Percentiles rank a stretch among this genome's conserved stretches.
Conservation (phyloP, 53 echinoderm and acorn worm genomes). For the Echinarachnius parma region DNA sequence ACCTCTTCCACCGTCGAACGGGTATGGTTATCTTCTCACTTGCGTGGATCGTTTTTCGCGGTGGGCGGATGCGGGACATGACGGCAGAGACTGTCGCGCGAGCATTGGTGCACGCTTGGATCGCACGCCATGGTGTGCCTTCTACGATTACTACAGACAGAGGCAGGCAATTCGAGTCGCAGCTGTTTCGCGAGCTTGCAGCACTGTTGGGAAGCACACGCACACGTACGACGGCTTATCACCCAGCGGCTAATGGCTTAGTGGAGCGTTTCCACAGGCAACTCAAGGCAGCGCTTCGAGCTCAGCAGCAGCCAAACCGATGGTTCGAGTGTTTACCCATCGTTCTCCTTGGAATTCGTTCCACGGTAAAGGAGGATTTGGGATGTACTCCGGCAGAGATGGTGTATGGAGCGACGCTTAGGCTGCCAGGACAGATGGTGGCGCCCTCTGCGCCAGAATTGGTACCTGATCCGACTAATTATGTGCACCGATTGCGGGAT, state of each 20-base stretch:
- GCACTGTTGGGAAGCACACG: conserved; percentile 41
- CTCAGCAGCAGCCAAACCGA: conserved; percentile 36
- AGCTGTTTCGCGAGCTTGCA: conserved; percentile 26
- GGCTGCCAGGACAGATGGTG: conserved; percentile 46
- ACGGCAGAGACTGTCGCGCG: conserved; percentile 60
- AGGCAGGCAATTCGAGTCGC: conserved; percentile 60
- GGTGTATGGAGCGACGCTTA: conserved; percentile 51
- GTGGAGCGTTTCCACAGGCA: conserved; percentile 57
- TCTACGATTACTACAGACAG: conserved; percentile 52
- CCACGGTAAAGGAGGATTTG: conserved; percentile 34
- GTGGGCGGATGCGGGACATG: conserved; percentile 54
- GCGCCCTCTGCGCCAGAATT: background rate
- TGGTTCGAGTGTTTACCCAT: conserved; percentile 43
- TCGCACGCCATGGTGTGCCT: conserved; percentile 46
- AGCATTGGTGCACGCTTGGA: conserved; percentile 47
- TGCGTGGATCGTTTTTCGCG: conserved; percentile 53
- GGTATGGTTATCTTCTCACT: conserved; percentile 44
- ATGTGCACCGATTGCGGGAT: conserved; percentile 19
- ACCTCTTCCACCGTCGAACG: conserved; percentile 46
- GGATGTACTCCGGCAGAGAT: conserved; percentile 47
- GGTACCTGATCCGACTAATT: conserved; percentile 31
- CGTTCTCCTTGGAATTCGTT: conserved; percentile 38
- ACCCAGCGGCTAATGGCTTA: conserved; percentile 50
- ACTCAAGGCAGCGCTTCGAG: conserved; percentile 46
- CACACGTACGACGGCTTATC: conserved; percentile 55